Conservation (phyloP, 2,113 vertebrate species). For the Hypanus sabinus region DNA sequence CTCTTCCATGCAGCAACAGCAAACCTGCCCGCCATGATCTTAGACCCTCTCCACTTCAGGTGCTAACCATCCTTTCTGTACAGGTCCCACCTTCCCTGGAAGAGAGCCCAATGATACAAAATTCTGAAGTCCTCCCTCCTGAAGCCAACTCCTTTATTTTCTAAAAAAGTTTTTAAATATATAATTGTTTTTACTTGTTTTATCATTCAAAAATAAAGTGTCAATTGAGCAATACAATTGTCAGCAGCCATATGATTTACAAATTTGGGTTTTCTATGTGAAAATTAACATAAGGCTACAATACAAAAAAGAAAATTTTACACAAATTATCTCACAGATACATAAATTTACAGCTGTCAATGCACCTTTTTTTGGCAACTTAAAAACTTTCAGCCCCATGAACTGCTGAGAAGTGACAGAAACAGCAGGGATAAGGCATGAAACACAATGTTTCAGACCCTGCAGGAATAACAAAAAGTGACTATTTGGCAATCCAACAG, state of each 20-base stretch:
- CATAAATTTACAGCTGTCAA: slow-evolving; percentile 64
- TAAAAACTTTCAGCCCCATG: slow-evolving; percentile 46
- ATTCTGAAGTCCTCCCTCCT: too few species aligned
- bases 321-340: slow-evolving; percentile 68
- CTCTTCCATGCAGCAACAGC: too few species aligned
- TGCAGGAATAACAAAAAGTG: slow-evolving; percentile 48
- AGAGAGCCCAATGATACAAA: not conserved
- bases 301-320: slow-evolving; percentile 62
- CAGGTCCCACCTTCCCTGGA: too few species aligned
- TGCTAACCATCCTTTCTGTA: too few species aligned
- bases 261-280: slow-evolving; percentile 62
- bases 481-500: slow-evolving; percentile 50
- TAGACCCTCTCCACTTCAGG: too few species aligned
- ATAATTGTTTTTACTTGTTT: slow-evolving; percentile 46
- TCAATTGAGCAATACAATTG: slow-evolving; percentile 57
- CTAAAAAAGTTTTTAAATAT: not conserved
- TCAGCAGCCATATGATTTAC: slow-evolving; percentile 62
- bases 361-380: slow-evolving; percentile 55
- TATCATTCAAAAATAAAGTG: slow-evolving; percentile 61
- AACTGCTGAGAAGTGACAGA: slow-evolving; percentile 42
- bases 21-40: too few species aligned
- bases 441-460: slow-evolving; percentile 48
- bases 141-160: too few species aligned
- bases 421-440: slow-evolving; percentile 49
- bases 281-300: slow-evolving; percentile 59